Evolutionary conservation across 1,140 invertebrate species (phyloP).

Genomic region (Pogonomyrmex barbatus): DNA sequence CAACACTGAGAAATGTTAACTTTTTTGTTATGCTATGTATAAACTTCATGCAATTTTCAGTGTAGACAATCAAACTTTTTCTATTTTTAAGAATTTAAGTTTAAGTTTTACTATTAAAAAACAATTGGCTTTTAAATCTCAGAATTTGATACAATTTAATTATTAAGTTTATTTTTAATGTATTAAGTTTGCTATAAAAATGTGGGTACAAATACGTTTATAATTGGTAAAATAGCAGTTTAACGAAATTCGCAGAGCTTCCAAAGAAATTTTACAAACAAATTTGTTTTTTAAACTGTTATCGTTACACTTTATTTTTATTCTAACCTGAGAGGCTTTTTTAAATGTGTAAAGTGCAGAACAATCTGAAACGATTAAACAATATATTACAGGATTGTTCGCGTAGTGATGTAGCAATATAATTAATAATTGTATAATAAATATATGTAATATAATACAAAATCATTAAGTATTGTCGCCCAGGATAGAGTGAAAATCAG

Average conservation of each 20-base stretch:
- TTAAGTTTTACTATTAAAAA: background rate
- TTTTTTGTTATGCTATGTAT: background rate
- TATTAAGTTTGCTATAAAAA: background rate
- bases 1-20: background rate
- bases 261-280: background rate
- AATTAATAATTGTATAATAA: background rate
- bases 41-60: constrained; percentile 17
- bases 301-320: constrained; percentile 64
- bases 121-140: background rate
- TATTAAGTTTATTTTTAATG: background rate
- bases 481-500: constrained; percentile 72
- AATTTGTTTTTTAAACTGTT: background rate
- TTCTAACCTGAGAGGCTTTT: constrained; percentile 67
- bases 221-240: background rate
- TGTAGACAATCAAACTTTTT: background rate
- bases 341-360: background rate
- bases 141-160: background rate
- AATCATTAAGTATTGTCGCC: constrained; percentile 18
- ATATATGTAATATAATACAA: background rate
- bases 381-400: constrained; percentile 15
- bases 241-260: background rate
- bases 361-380: constrained; percentile 23
- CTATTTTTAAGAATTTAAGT: constrained; percentile 28
- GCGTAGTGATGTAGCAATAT: constrained; percentile 26
- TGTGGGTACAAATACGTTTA: background rate